Evolutionary conservation across 1,140 invertebrate genomes (phyloP).

Genomic region (Micrasema longulum): DNA sequence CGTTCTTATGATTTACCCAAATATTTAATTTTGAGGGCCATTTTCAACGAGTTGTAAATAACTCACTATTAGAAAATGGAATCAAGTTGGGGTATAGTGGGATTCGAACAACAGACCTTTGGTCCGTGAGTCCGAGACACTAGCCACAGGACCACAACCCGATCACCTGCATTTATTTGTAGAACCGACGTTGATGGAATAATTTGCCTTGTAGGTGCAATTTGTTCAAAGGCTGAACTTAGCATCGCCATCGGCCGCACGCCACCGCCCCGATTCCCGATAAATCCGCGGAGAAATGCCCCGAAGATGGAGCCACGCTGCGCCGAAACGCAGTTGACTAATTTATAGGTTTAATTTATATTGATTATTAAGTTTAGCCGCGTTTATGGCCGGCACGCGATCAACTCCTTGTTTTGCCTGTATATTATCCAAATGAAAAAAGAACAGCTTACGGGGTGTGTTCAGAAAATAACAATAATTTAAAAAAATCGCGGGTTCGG

Average conservation of each 20-base stretch:
- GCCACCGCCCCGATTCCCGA: not conserved
- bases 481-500: no score
- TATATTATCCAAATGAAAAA: not conserved
- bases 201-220: not conserved
- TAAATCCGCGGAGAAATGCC: not conserved
- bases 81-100: no score
- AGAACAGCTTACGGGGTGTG: not conserved
- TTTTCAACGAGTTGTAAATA: no score
- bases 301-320: not conserved
- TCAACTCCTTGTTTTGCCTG: not conserved
- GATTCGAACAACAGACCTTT: no score
- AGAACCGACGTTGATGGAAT: no score
- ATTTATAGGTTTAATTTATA: conserved; percentile 31
- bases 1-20: no score
- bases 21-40: no score
- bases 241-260: not conserved
- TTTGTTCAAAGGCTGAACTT: not conserved
- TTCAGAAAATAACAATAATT: no score
- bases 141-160: no score
- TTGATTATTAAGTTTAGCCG: conserved; percentile 22
- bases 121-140: no score
- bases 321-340: not conserved
- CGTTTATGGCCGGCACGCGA: conserved; percentile 28
- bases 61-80: no score
- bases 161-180: no score